Evolutionary conservation across 2,113 vertebrate species (phyloP), one percentile per base, ranked within the genome.

Genomic region (Cariama cristata): DNA sequence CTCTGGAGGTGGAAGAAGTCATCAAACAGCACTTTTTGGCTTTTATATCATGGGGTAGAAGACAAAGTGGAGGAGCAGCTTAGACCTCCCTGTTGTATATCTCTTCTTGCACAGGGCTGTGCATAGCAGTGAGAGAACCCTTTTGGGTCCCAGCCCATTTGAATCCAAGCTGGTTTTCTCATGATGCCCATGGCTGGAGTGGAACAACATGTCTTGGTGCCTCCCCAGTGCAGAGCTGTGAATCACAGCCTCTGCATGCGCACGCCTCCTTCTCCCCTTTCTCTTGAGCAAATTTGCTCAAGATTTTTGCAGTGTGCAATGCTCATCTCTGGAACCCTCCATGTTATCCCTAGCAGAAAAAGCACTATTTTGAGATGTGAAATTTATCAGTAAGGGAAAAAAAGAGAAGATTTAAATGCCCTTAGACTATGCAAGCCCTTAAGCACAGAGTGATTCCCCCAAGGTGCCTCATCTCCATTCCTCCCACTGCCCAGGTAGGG

Each of bases 111-210:
- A n/a, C 35, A n/a, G n/a, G n/a, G 50, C 13, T 10, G 4, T 24
- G 44, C 0, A 0, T 71, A 45, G 23, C 42, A n/a, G 6, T 0
- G 3, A 9, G 42, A 63, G 6, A 12, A 55, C 7, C 3, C 5
- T 2, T 35, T 28, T 84, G 42, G 5, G 16, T 17, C 14, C 26
- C 30, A 94, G 45, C 6, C 10, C 23, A 27, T 26, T 21, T 11
- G n/a, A 59, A 93, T 72, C 56, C 66, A 40, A 27, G 22, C n/a
- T 63, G 47, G 0, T 82, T 93, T 92, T 56, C 56, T 52, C 27
- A 4, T 15, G 58, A 9, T 63, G 12, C 32, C 24, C 3, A 0
- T 60, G 66, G 7, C 38, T 79, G 42, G 40, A 75, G 20, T 55
- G 44, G 32, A 63, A 32, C 7, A 49, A 5, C 8, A 11, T 5